Base-by-base conservation (phyloP, 2,888 invertebrate species). In the Anthophora plumipes region DNA sequence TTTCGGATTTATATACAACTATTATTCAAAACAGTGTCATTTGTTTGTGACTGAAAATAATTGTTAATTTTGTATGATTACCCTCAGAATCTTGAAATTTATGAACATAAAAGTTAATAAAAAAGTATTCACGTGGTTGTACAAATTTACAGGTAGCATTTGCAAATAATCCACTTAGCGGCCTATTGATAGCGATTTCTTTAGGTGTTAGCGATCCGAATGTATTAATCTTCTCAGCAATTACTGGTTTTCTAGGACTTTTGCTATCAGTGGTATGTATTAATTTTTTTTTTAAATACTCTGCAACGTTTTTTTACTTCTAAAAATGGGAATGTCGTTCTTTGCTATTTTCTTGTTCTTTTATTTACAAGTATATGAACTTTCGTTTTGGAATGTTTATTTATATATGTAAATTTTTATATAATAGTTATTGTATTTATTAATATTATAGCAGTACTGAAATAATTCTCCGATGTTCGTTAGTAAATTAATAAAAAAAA, bases 151-250 rank as follows among this genome's bases (percentile, higher is more conserved):
- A 94, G 94, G 92, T 92, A 12, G 90, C 91, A 9, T 93, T 93
- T 64, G 92, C 93, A 11, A 94, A 94, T 86, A 94, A 94, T 88
- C 94, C 94, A 11, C 83, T 94, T 72, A 93, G 93, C 57, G 94
- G 94, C 14, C 74, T 93, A 14, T 80, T 94, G 31, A 92, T 94
- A 80, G 88, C 92, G 39, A 78, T 92, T 41, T 92, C 92, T 14
- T 86, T 94, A 22, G 91, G 89, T 70, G 83, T 90, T 71, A 89
- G 90, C 7, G 88, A 90, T 84, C 87, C 92, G 82, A 84, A 90
- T 84, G 80, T 91, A 84, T 74, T 93, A 71, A 41, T 90, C 80
- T 84, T 91, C 63, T 84, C 89, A 83, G 60, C 89, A 77, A 59
- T 81, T 81, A 86, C 93, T 57, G 92, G 91, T 76, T 84, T 90